Percentiles rank a stretch among this genome's conserved stretches.
phyloP scores from a whole-genome alignment of 1,140 invertebrate genomes.

The Elysia chlorotica region DNA sequence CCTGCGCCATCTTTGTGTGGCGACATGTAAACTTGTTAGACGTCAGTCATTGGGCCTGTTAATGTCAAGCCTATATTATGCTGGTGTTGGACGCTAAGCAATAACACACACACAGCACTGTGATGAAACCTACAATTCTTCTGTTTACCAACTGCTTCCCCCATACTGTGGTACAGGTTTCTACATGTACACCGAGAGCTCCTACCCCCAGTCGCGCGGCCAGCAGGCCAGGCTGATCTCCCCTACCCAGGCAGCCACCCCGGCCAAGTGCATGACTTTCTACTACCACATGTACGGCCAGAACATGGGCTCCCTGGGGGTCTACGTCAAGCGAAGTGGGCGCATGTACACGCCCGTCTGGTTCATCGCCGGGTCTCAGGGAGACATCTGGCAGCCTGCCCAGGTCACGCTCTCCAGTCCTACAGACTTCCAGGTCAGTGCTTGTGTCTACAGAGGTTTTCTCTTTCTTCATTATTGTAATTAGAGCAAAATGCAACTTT shows the following conservation, averaged over 20 bases:
- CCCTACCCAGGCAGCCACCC: conserved; percentile 37
- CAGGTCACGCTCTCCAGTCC: conserved; percentile 41
- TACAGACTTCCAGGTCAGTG: conserved; percentile 45
- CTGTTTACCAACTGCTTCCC: no score
- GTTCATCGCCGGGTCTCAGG: conserved; percentile 40
- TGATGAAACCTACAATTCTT: no score
- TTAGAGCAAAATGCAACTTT: no score
- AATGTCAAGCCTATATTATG: no score
- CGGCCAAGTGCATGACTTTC: conserved; percentile 63
- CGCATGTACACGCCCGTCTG: conserved; percentile 33
- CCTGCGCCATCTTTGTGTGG: no score
- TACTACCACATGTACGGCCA: conserved; percentile 79
- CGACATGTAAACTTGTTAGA: no score
- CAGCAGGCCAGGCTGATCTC: conserved; percentile 48
- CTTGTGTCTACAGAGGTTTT: neutral
- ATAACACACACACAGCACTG: no score
- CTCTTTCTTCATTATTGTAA: neutral
- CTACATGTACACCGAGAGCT: conserved; percentile 75
- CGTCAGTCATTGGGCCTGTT: no score
- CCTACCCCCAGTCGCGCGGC: conserved; percentile 62
- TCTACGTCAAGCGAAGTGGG: conserved; percentile 29
- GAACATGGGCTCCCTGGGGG: conserved; percentile 47
- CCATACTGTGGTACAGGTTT: conserved; percentile 21
- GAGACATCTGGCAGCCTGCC: conserved; percentile 41
- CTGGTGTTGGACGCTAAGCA: no score